Base-by-base conservation (phyloP, 2,113 vertebrate genomes). In the Odontophorus gujanensis region DNA sequence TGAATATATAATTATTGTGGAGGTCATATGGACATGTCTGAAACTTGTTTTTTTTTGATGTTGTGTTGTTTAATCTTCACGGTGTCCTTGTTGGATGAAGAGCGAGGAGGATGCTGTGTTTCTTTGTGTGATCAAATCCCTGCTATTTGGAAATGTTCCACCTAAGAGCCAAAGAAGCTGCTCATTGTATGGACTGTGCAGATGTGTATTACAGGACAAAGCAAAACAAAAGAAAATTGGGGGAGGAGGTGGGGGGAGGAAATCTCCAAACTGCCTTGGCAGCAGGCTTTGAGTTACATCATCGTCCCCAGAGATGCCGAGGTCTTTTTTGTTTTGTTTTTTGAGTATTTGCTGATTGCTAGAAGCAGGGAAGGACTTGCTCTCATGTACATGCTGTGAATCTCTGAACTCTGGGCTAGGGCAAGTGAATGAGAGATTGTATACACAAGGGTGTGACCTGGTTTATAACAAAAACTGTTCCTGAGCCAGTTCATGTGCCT, bases 401-500 rank as follows among this genome's bases (percentile, higher is more conserved):
- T 7, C 43, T 90, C 53, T 83, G 65, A 91, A 53, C 90, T 85
- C 50, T 82, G 77, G 68, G 67, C 57, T 75, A 22, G 65, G 16
- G 19, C 0, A 1, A 78, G 2, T 81, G 77, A 76, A 42, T 66
- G 40, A 53, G 30, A 68, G 38, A 28, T 84, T 85, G 67, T 72
- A 78, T 78, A 79, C 66, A 73, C 53, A 84, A 73, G 87, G 91
- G 93, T 85, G 93, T 91, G 94, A 90, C 87, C 92, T 76, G 61
- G 47, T 91, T 28, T 84, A 43, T 83, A 86, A 61, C 34, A 90
- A 82, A 87, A 84, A 58, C 68, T 93, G 73, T 58, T 93, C 3
- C 72, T 85, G 66, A 61, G 65, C 61, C 15, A 48, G 57, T 61
- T 90, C 72, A 42, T 38, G 43, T 87, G 87, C 67, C 65, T 68